phyloP scores from a whole-genome alignment of 2,113 vertebrate species.

The Abramis brama region DNA sequence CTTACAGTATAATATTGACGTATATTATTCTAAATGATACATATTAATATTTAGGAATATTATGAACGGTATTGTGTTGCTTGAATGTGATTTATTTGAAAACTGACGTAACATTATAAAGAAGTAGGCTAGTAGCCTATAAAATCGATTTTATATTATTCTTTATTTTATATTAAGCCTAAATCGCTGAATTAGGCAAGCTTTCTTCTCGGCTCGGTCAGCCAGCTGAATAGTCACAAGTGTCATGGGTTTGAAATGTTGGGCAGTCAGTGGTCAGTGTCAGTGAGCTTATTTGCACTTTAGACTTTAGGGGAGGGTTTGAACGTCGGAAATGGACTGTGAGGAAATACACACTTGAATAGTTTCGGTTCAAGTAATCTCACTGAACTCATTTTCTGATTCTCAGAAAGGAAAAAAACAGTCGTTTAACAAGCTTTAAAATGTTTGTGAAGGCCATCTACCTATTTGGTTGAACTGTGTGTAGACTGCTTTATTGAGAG shows the following conservation, averaged over 20 bases:
- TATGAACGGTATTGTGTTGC: background rate
- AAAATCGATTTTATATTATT: too few species aligned
- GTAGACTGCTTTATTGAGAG: background rate
- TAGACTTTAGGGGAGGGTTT: constrained; percentile 55
- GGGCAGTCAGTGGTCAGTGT: constrained; percentile 14
- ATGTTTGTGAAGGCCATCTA: background rate
- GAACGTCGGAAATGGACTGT: background rate
- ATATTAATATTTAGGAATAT: background rate
- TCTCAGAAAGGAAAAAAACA: background rate
- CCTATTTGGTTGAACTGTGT: background rate
- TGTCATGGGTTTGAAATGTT: constrained; percentile 31
- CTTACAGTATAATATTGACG: background rate
- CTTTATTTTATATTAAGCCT: background rate
- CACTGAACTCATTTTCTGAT: background rate
- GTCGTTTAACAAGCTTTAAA: background rate
- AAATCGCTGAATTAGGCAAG: background rate
- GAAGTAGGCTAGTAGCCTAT: background rate
- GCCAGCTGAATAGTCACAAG: constrained; percentile 62
- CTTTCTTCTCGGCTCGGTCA: constrained; percentile 57
- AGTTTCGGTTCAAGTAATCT: constrained; percentile 14
- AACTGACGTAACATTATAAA: background rate
- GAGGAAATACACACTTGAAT: background rate
- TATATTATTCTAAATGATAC: background rate
- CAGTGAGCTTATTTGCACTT: constrained; percentile 66
- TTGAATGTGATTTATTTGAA: background rate